Percentiles rank a stretch among this genome's conserved stretches.
These are phyloP conservation scores for Platycnemis pennipes DNA, from an alignment of 2,888 invertebrate genomes.

Conservation along the genomic window DNA sequence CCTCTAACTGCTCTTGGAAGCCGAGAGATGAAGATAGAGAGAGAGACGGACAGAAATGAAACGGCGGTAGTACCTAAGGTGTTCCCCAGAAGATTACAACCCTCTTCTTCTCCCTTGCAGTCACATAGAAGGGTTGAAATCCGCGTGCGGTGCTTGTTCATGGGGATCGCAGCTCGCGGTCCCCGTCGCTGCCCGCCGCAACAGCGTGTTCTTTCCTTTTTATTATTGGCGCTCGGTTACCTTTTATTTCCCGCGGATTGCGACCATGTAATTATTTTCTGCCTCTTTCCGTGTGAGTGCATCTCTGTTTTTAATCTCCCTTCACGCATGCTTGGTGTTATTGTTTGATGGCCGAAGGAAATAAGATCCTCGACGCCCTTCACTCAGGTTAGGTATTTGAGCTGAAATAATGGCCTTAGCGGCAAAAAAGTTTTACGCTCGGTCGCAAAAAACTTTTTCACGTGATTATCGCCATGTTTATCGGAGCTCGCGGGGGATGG, in stretches of 20 bases:
- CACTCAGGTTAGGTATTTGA: neutral
- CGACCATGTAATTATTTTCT: constrained; percentile 36
- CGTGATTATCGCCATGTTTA: constrained; percentile 9
- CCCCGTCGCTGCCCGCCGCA: neutral
- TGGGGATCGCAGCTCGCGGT: neutral
- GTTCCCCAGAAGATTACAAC: neutral
- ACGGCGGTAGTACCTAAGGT: neutral
- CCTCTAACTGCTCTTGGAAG: neutral
- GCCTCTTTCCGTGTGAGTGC: constrained; percentile 6
- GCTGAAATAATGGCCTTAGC: constrained; percentile 8
- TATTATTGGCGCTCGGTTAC: constrained; percentile 42
- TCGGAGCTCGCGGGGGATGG: neutral
- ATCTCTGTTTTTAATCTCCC: neutral
- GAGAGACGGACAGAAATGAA: constrained; percentile 15
- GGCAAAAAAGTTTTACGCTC: constrained; percentile 8
- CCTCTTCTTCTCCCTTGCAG: neutral
- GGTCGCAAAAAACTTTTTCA: constrained; percentile 36
- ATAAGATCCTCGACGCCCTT: neutral
- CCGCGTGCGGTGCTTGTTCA: constrained; percentile 28
- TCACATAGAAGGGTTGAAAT: neutral
- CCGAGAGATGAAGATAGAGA: no score
- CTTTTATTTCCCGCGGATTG: constrained; percentile 48
- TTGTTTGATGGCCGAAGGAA: constrained; percentile 24
- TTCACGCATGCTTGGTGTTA: constrained; percentile 5
- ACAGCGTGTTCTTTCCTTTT: neutral